Percentiles rank a stretch among this genome's conserved stretches.
Conservation (phyloP, 2,797 vertebrate genomes). For the Sylvia borin region DNA sequence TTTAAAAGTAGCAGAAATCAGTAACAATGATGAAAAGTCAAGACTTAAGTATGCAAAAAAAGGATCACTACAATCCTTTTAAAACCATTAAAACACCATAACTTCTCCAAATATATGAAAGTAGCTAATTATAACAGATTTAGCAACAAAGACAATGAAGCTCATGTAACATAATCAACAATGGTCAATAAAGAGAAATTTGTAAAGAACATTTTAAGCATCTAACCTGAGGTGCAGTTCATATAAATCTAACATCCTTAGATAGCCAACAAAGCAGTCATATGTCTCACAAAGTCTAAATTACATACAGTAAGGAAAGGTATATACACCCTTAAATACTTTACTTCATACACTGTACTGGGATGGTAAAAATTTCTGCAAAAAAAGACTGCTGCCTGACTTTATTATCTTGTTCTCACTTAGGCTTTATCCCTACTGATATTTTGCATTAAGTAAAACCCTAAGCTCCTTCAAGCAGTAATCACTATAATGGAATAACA, state of each 20-base stretch:
- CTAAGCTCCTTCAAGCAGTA: not conserved
- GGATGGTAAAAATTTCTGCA: not conserved
- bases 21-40: not conserved
- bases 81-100: not conserved
- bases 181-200: not conserved
- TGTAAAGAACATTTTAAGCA: not conserved
- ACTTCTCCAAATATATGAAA: not conserved
- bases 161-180: not conserved
- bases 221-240: not conserved
- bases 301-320: not conserved
- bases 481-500: not conserved
- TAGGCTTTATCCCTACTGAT: not conserved
- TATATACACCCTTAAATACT: not conserved
- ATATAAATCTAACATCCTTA: not conserved
- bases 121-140: not conserved
- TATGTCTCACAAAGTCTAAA: not conserved
- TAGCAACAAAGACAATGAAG: not conserved
- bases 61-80: not conserved
- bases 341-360: not conserved
- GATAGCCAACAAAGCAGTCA: not conserved
- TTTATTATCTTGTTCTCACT: not conserved
- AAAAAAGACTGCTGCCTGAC: not conserved
- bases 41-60: not conserved
- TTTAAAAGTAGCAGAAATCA: not conserved
- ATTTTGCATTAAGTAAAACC: not conserved